Evolutionary conservation across 2,797 vertebrate genomes (phyloP).

Genomic region (Rhabdomys pumilio): DNA sequence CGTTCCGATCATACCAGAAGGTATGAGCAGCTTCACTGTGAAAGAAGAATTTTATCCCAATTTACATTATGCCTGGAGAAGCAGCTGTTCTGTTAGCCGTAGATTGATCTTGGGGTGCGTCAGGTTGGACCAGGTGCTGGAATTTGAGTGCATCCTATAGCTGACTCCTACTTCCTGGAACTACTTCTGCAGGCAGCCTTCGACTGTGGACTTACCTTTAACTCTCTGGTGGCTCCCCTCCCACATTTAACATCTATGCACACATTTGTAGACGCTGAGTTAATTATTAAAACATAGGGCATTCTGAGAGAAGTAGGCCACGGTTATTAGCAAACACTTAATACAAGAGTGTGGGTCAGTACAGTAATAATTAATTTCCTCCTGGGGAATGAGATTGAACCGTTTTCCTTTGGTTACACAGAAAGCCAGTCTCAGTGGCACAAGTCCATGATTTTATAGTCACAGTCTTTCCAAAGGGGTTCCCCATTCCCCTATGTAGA

Average conservation of each 20-base stretch:
- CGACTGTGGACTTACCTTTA: background rate
- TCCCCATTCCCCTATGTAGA: background rate
- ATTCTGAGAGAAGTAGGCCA: conserved; percentile 17
- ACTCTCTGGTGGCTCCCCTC: background rate
- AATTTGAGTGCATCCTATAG: background rate
- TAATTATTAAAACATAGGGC: conserved; percentile 52
- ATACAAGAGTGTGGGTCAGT: conserved; percentile 29
- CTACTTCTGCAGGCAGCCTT: background rate
- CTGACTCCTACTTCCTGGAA: background rate
- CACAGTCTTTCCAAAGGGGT: background rate
- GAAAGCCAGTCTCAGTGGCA: background rate
- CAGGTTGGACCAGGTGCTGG: background rate
- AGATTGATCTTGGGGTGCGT: background rate
- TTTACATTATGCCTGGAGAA: background rate
- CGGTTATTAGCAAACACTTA: conserved; percentile 54
- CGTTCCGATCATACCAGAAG: background rate
- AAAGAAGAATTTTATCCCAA: background rate
- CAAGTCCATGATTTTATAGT: conserved; percentile 3
- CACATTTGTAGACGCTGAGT: background rate
- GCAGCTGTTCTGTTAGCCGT: background rate
- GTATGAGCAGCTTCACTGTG: background rate
- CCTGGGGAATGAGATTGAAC: conserved; percentile 43
- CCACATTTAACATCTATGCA: background rate
- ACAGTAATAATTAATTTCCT: conserved; percentile 74
- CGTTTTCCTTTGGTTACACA: conserved; percentile 5